These are phyloP conservation scores for Leptopilina drosophilae DNA, from an alignment of 2,888 invertebrate genomes.

Conservation along the genomic window DNA sequence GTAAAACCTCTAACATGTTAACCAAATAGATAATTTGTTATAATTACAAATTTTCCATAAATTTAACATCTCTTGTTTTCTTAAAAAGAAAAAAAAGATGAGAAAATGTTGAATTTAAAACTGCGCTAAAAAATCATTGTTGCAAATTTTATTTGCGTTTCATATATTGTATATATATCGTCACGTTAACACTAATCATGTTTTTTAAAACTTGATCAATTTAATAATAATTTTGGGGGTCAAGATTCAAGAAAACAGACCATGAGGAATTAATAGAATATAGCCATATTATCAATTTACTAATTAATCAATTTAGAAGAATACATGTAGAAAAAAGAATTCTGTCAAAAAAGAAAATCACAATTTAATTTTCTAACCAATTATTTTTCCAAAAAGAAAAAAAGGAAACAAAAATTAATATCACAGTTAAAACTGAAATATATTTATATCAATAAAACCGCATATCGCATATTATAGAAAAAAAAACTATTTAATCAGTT, in stretches of 20 bases:
- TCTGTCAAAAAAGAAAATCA: constrained; percentile 4
- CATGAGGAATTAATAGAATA: not conserved
- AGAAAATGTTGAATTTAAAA: constrained; percentile 22
- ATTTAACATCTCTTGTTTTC: not conserved
- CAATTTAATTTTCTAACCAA: constrained; percentile 12
- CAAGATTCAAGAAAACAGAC: not conserved
- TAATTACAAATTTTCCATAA: not conserved
- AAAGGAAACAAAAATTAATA: not conserved
- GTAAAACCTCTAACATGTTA: not conserved
- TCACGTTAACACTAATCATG: not conserved
- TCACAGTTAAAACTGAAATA: constrained; percentile 8
- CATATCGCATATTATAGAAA: not conserved
- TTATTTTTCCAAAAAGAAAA: constrained; percentile 13
- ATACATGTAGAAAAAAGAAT: constrained; percentile 5
- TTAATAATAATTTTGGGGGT: not conserved
- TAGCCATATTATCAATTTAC: not conserved
- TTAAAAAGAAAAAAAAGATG: not conserved
- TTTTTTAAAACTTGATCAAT: not conserved
- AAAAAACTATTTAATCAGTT: constrained; percentile 21
- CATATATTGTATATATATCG: constrained; percentile 28
- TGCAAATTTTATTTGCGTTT: constrained; percentile 28
- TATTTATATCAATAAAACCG: constrained; percentile 2
- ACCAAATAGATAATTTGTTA: constrained; percentile 16
- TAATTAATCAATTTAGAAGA: not conserved
- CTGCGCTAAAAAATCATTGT: constrained; percentile 13